Evolutionary conservation across 23 tunicate genomes (phyloP), one percentile per base, ranked within the genome.

Genomic region (Trididemnum clinides): DNA sequence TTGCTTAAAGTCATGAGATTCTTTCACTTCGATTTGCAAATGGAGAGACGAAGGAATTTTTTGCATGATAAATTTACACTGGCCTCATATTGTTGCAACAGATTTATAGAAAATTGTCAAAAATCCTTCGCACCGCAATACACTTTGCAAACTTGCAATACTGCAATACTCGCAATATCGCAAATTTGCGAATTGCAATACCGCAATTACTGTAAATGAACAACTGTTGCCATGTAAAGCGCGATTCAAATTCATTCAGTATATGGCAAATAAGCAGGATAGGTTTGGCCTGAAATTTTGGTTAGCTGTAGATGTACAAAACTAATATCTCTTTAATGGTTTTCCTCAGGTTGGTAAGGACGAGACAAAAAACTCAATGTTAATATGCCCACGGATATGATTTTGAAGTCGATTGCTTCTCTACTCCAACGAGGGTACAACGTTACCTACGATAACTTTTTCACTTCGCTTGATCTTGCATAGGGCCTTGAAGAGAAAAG

Each of bases 241-340:
- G 25, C 77, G 77, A 36, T 70, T 36, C 77, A 70, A 70, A 23
- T 33, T 70, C 37, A 70, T 70, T 12, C 77, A 70, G 21, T 70
- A 70, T 70, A 28, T 70, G 77, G 38, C 38, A 20, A 70, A 70
- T 70, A 70, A 70, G 25, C 77, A 36, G 30, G 77, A 70, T 70
- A 70, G 30, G 77, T 70, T 70, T 44, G 54, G 54, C 54, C 54
- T 44, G 54, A 44, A 44, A 44, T 44, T 44, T 44, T 44, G 54
- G 10, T 44, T 44, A 15, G 54, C 54, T 44, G 54, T 7, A 15
- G 54, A 44, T 44, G 54, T 44, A 15, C 12, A 44, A 44, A 44
- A 44, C 54, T 7, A 44, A 44, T 44, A 44, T 44, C 15, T 44
- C 15, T 44, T 44, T 15, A 15, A 44, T 44, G 54, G 54, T 44